phyloP scores from a whole-genome alignment of 2,113 vertebrate genomes.

The Callionymus lyra region DNA sequence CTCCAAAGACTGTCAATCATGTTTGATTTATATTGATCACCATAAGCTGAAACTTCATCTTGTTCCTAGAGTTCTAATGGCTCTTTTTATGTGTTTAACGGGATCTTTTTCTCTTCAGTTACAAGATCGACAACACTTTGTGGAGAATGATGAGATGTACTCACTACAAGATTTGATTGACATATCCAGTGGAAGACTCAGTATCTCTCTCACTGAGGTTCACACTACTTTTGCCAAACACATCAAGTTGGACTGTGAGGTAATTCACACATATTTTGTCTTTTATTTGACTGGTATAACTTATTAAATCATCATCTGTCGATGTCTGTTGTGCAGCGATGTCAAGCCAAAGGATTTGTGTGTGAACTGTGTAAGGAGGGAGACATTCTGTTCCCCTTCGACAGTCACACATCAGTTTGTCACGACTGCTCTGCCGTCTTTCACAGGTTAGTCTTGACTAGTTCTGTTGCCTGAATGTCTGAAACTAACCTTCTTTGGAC shows the following conservation, averaged over 20 bases:
- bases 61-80: too few species aligned
- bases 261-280: slow-evolving; percentile 25
- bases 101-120: slow-evolving; percentile 66
- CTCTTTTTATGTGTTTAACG: background rate
- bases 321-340: slow-evolving; percentile 63
- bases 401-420: slow-evolving; percentile 95
- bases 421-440: slow-evolving; percentile 89
- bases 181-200: slow-evolving; percentile 78
- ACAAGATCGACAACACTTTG: slow-evolving; percentile 96
- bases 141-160: slow-evolving; percentile 98
- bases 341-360: slow-evolving; percentile 95
- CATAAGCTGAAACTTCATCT: too few species aligned
- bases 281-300: background rate
- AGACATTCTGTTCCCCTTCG: slow-evolving; percentile 92
- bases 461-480: too few species aligned
- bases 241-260: slow-evolving; percentile 98
- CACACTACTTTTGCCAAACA: slow-evolving; percentile 97
- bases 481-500: too few species aligned
- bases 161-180: slow-evolving; percentile 93
- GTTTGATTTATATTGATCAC: too few species aligned
- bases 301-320: too few species aligned
- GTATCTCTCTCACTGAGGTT: slow-evolving; percentile 89
- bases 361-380: slow-evolving; percentile 97
- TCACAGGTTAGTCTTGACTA: slow-evolving; percentile 95
- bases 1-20: too few species aligned